These are phyloP conservation scores for Desmodus rotundus DNA, from an alignment of 2,113 vertebrate genomes.

Conservation along the genomic window DNA sequence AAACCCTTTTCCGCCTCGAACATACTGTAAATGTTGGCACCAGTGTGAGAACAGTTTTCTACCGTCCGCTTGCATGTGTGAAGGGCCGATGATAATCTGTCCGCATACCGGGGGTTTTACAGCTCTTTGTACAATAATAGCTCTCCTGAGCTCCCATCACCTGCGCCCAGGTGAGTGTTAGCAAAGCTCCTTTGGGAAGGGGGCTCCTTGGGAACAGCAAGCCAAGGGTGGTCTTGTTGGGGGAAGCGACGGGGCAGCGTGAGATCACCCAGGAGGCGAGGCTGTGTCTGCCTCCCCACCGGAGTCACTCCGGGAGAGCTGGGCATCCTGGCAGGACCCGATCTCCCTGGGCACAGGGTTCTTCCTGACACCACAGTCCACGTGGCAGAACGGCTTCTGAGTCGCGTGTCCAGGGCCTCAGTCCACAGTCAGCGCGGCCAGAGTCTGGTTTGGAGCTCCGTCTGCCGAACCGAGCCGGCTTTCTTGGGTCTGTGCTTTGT, in stretches of 20 bases:
- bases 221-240: no score
- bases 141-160: no score
- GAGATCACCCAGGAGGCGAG: rapidly evolving
- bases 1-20: not conserved
- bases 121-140: not conserved
- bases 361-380: rapidly evolving
- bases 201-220: no score
- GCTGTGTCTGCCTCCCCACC: rapidly evolving
- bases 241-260: no score
- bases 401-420: rapidly evolving
- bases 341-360: rapidly evolving
- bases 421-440: rapidly evolving
- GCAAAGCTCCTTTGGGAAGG: no score
- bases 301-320: no score
- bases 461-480: rapidly evolving
- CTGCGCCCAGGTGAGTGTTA: no score
- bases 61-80: rapidly evolving
- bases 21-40: not conserved
- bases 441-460: rapidly evolving
- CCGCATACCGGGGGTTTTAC: not conserved
- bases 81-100: not conserved
- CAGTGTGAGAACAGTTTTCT: not conserved
- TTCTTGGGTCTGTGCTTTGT: not conserved
- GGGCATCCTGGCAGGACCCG: rapidly evolving
- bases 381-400: rapidly evolving